These are phyloP conservation scores for Limnephilus lunatus DNA, from an alignment of 2,888 invertebrate genomes.

Conservation along the genomic window DNA sequence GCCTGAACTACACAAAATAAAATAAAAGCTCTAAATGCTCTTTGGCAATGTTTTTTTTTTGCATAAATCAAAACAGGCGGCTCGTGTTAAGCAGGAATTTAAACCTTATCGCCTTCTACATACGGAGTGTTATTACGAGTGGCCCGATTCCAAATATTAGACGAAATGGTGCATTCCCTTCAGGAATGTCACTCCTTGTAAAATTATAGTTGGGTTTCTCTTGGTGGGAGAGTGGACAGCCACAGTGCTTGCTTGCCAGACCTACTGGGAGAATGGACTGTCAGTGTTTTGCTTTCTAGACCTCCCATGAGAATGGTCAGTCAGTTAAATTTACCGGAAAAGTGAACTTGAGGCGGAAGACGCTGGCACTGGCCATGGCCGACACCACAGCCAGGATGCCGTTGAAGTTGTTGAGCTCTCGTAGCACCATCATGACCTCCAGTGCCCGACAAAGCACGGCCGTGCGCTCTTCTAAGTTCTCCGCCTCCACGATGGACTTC, in stretches of 20 bases:
- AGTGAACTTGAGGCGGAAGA: conserved; percentile 91
- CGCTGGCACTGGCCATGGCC: conserved; percentile 94
- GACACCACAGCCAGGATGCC: conserved; percentile 96
- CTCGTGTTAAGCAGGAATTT: too few species aligned
- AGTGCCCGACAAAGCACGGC: conserved; percentile 93
- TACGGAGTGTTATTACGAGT: too few species aligned
- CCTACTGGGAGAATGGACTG: not conserved
- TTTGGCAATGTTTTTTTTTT: too few species aligned
- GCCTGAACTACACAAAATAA: too few species aligned
- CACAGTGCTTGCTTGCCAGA: conserved; percentile 21
- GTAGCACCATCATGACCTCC: conserved; percentile 96
- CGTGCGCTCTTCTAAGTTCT: conserved; percentile 96
- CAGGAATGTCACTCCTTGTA: too few species aligned
- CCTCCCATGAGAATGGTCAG: conserved; percentile 72
- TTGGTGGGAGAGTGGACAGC: not conserved
- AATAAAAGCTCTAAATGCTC: too few species aligned
- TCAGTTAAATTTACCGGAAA: conserved; percentile 78
- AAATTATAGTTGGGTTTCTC: too few species aligned
- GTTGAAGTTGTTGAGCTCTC: conserved; percentile 98
- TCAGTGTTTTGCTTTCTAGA: conserved; percentile 62
- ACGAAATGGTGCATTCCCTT: too few species aligned
- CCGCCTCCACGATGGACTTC: conserved; percentile 95
- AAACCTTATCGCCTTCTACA: too few species aligned
- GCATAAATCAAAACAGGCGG: too few species aligned
- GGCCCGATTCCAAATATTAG: too few species aligned